phyloP scores from a whole-genome alignment of 1,140 invertebrate species.

The Platorchestia sp. region DNA sequence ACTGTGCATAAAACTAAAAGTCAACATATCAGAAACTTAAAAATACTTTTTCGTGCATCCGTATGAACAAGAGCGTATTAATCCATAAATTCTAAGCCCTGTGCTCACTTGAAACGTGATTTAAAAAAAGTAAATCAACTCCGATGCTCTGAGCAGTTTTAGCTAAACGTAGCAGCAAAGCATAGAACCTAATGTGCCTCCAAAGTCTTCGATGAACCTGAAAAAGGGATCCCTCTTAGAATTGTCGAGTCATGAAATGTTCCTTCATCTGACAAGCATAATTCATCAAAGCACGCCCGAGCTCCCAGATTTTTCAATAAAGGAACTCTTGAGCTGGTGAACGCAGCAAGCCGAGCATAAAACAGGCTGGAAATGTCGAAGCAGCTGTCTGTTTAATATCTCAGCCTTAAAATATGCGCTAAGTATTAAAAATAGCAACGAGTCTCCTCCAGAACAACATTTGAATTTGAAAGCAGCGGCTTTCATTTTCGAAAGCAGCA shows the following conservation, averaged over 20 bases:
- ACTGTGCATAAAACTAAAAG: no score
- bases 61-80: no score
- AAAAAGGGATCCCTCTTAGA: neutral
- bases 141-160: no score
- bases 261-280: neutral
- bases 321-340: neutral
- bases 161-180: neutral
- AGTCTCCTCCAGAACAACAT: neutral
- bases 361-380: neutral
- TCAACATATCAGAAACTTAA: no score
- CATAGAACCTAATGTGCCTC: neutral
- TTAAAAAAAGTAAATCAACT: no score
- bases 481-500: constrained; percentile 19
- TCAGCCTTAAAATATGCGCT: neutral
- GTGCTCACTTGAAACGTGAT: no score
- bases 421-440: neutral
- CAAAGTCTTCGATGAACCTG: neutral
- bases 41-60: no score
- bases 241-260: neutral
- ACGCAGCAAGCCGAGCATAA: neutral
- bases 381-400: neutral
- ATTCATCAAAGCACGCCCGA: neutral
- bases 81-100: no score
- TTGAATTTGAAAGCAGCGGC: constrained; percentile 32
- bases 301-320: neutral